Evolutionary conservation across 2,113 vertebrate genomes (phyloP).

Genomic region (Gopherus flavomarginatus): DNA sequence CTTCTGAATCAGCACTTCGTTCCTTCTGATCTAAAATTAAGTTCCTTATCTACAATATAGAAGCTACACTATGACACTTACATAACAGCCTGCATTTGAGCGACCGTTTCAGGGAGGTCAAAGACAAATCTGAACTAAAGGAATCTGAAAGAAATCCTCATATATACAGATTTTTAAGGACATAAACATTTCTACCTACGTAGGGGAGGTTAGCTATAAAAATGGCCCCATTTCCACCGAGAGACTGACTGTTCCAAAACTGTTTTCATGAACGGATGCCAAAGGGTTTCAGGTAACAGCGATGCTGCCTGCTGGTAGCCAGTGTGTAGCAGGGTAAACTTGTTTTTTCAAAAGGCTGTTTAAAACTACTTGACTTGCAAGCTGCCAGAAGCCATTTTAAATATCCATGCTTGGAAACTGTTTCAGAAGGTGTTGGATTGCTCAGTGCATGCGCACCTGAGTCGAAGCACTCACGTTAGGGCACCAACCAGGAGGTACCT

Average conservation of each 20-base stretch:
- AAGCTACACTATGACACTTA: background rate
- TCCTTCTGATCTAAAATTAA: slow-evolving; percentile 51
- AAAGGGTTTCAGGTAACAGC: background rate
- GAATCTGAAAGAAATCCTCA: background rate
- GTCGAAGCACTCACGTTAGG: background rate
- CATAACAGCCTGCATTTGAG: accelerated
- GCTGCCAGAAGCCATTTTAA: background rate
- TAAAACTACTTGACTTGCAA: background rate
- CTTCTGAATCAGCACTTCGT: slow-evolving; percentile 10
- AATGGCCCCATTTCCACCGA: accelerated
- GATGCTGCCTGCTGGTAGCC: background rate
- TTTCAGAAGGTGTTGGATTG: background rate
- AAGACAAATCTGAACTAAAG: background rate
- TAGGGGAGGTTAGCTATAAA: accelerated
- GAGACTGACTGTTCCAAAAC: background rate
- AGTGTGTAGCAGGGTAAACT: background rate
- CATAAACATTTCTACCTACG: background rate
- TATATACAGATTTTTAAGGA: background rate
- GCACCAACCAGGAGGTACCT: background rate
- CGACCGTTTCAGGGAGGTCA: background rate
- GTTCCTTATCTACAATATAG: background rate
- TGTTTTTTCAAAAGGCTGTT: accelerated
- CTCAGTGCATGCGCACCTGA: background rate
- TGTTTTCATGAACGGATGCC: background rate
- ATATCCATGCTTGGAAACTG: background rate